Evolutionary conservation across 2,888 invertebrate genomes (phyloP), one percentile per base, ranked within the genome.

Genomic region (Ormyrus rosae): DNA sequence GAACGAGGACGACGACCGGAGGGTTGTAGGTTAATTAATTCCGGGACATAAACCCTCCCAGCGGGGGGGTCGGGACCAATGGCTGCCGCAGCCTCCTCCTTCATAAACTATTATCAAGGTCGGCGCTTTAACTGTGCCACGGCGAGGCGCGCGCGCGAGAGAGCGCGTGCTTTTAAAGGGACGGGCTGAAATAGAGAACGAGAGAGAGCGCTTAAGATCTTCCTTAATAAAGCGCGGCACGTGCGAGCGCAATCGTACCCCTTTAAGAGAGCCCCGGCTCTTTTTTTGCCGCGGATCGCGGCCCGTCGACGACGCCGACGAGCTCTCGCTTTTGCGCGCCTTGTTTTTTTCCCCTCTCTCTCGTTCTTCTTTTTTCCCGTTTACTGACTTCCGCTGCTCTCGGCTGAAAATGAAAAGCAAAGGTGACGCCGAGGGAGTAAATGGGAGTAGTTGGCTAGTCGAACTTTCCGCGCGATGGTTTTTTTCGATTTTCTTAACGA

Each of bases 31-130:
- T 89, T 89, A 89, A 89, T 89, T 89, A 88, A 89, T 89, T 89
- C 89, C 87, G 86, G 87, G 85, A 87, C 88, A 88, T 89, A 88
- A 89, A 88, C 85, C 84, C 86, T 85, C 84, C 83, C 74, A 76
- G 70, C 77, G 53, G 6, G 34, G 60, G 34, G 53, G 70, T 58
- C 69, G 56, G 55, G 56, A 78, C 63, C 75, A 72, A 63, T 72
- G 82, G 82, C 83, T 79, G 82, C 83, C 78, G 71, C 81, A 34
- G 81, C 80, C 82, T 83, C 81, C 34, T 82, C 80, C 85, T 88
- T 89, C 88, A 87, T 89, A 87, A 89, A 89, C 89, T 88, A 88
- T 89, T 89, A 90, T 88, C 88, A 89, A 89, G 88, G 88, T 88
- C 88, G 86, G 84, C 84, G 84, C 84, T 88, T 86, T 86, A 89